Evolutionary conservation across 2,888 invertebrate genomes (phyloP).

Genomic region (Artemia sinica): DNA sequence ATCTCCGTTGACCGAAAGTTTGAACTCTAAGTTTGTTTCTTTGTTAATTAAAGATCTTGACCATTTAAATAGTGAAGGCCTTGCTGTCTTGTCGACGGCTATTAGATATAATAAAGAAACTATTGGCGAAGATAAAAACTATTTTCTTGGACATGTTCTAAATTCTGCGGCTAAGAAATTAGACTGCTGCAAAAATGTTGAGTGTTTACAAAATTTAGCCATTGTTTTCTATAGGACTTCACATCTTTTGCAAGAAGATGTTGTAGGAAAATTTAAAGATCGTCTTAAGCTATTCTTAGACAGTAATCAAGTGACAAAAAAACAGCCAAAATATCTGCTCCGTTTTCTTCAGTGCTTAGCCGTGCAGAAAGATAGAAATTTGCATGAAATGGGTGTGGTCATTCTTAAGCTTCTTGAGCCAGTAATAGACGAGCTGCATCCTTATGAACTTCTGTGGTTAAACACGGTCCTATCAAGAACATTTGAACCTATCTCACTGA

Average conservation of each 20-base stretch:
- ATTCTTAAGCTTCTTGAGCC: neutral
- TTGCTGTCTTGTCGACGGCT: slow-evolving; percentile 1
- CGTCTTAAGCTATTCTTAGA: neutral
- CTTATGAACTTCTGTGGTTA: slow-evolving; percentile 4
- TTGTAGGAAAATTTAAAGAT: neutral
- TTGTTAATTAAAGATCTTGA: neutral
- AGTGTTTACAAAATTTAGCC: slow-evolving; percentile 3
- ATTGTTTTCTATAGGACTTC: slow-evolving; percentile 3
- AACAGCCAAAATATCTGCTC: neutral
- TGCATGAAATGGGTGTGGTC: neutral
- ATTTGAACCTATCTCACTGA: neutral
- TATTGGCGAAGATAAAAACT: neutral
- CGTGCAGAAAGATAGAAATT: neutral
- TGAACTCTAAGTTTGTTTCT: neutral
- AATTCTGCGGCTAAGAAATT: neutral
- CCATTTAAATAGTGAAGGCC: neutral
- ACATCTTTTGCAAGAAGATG: neutral
- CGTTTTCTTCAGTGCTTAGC: neutral
- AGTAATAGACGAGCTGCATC: neutral
- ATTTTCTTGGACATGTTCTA: neutral
- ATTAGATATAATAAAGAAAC: neutral
- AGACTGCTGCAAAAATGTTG: neutral
- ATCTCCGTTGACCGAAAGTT: neutral
- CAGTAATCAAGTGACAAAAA: neutral
- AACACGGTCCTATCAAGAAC: neutral